Conservation (phyloP, 2,797 vertebrate species). For the Spinus olivaceus region DNA sequence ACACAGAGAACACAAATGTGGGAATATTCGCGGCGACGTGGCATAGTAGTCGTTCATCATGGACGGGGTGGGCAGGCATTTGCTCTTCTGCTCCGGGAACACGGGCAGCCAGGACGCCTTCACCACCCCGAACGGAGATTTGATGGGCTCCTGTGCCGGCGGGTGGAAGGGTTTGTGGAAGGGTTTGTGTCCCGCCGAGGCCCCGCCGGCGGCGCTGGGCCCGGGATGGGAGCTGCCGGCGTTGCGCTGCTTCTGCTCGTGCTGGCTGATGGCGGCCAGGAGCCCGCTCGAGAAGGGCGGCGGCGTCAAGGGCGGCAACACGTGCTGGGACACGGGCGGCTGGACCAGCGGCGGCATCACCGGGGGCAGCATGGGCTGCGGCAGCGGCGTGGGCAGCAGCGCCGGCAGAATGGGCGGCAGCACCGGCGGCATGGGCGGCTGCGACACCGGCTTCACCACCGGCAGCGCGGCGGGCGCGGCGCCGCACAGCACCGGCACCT, state of each 20-base stretch:
- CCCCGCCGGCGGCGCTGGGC: neutral
- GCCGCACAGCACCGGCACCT: constrained; percentile 64
- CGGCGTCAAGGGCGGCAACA: constrained; percentile 45
- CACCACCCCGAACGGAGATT: constrained; percentile 75
- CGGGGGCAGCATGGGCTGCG: constrained; percentile 62
- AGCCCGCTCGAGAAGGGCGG: constrained; percentile 64
- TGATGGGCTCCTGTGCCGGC: constrained; percentile 41
- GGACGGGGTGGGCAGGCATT: constrained; percentile 80
- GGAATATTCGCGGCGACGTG: constrained; percentile 88
- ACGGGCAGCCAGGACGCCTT: constrained; percentile 74
- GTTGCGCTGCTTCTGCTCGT: constrained; percentile 50
- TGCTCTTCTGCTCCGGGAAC: constrained; percentile 71
- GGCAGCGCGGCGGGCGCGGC: constrained; percentile 36
- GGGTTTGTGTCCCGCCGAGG: constrained; percentile 35
- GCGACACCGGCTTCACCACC: constrained; percentile 40
- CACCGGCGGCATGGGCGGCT: neutral
- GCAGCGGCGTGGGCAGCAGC: constrained; percentile 30
- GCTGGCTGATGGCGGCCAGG: constrained; percentile 53
- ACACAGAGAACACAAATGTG: constrained; percentile 97
- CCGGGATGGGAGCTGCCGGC: neutral
- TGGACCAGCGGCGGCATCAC: constrained; percentile 52
- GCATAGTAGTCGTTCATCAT: constrained; percentile 96
- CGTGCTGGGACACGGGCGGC: constrained; percentile 49
- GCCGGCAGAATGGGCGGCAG: constrained; percentile 51
- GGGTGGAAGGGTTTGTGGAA: neutral